These are phyloP conservation scores for Amia ocellicauda DNA, from an alignment of 2,113 vertebrate genomes.

Conservation along the genomic window DNA sequence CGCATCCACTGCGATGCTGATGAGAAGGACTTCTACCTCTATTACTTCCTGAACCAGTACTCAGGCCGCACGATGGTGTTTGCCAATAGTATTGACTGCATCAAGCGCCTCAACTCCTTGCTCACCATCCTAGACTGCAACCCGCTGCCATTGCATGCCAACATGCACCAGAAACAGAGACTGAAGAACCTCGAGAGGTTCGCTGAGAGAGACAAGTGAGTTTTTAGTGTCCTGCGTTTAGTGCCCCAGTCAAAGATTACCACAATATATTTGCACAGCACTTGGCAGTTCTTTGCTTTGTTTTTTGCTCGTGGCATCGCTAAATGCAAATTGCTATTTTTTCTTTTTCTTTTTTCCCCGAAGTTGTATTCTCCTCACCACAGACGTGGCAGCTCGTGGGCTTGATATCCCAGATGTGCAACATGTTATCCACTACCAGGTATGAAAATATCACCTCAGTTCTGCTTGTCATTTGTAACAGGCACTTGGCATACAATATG, in stretches of 20 bases:
- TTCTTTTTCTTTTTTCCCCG: constrained; percentile 24
- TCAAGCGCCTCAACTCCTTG: constrained; percentile 86
- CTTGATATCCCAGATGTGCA: constrained; percentile 92
- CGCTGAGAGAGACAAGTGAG: constrained; percentile 83
- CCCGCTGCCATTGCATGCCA: constrained; percentile 86
- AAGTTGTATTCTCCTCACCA: constrained; percentile 91
- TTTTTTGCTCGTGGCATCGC: too few species aligned
- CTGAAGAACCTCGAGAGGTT: constrained; percentile 94
- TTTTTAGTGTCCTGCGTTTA: neutral
- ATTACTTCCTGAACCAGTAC: constrained; percentile 90
- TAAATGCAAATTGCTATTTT: neutral
- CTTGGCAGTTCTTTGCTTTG: too few species aligned
- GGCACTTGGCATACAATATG: neutral
- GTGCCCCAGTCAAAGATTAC: too few species aligned
- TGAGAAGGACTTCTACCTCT: constrained; percentile 91
- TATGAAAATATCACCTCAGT: constrained; percentile 39
- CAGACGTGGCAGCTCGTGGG: constrained; percentile 93
- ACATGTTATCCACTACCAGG: constrained; percentile 97
- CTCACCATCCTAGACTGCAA: constrained; percentile 81
- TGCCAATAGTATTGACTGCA: constrained; percentile 94
- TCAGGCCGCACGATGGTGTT: constrained; percentile 95
- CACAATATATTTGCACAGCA: too few species aligned
- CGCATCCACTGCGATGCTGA: constrained; percentile 84
- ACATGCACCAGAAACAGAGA: constrained; percentile 98
- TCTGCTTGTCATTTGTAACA: neutral